These are phyloP conservation scores for Psittacula echo DNA, from an alignment of 2,797 vertebrate genomes.

Conservation along the genomic window DNA sequence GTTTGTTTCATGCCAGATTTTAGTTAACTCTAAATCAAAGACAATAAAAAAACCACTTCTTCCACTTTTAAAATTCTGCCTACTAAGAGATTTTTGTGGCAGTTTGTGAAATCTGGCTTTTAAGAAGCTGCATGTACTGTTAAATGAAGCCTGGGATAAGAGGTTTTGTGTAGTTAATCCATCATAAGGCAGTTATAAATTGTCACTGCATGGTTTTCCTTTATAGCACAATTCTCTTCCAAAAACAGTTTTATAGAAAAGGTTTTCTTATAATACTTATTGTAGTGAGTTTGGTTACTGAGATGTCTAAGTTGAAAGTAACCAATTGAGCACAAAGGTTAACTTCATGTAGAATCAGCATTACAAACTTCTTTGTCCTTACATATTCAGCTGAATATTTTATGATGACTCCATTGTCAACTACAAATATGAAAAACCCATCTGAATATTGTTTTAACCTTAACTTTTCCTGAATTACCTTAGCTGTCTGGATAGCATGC, in stretches of 20 bases:
- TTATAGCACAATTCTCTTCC: background rate
- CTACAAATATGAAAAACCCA: background rate
- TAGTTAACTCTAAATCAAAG: background rate
- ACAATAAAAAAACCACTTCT: background rate
- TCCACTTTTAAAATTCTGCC: background rate
- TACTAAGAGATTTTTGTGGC: background rate
- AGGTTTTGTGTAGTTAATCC: background rate
- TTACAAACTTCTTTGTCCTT: background rate
- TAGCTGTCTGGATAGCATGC: background rate
- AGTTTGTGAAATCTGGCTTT: background rate
- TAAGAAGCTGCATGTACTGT: background rate
- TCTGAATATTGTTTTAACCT: background rate
- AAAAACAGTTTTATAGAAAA: background rate
- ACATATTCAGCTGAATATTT: background rate
- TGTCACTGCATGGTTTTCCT: background rate
- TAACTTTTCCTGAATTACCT: background rate
- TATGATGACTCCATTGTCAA: fast-evolving
- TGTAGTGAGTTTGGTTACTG: background rate
- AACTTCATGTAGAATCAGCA: background rate
- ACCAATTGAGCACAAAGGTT: background rate
- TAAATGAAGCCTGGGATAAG: background rate
- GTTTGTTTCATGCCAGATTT: conserved; percentile 8
- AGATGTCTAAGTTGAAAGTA: background rate
- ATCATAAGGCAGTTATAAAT: background rate
- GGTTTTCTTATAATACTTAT: background rate